phyloP scores from a whole-genome alignment of 2,888 invertebrate species.

The Tenthredo mesomela region DNA sequence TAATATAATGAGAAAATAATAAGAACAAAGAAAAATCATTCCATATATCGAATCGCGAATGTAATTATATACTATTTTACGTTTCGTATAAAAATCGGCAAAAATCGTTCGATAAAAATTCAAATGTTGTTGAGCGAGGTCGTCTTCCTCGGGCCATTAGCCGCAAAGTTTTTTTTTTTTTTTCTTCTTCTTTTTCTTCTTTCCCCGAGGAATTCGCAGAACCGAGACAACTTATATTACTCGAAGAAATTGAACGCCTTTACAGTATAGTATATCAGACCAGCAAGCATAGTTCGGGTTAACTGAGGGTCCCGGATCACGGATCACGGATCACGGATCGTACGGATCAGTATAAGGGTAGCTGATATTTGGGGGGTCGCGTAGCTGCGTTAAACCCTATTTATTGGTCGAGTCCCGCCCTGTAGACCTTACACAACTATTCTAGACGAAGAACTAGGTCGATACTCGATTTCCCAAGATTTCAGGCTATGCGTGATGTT shows the following conservation, averaged over 20 bases:
- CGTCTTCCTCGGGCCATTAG: conserved; percentile 6
- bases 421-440: conserved; percentile 15
- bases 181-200: not conserved
- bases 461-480: conserved; percentile 39
- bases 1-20: not conserved
- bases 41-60: too few relatives aligned
- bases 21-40: not conserved
- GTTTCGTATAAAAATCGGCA: not conserved
- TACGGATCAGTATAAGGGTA: conserved; percentile 24
- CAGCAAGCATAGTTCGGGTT: conserved; percentile 26
- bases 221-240: conserved; percentile 15
- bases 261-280: not conserved
- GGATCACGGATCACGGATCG: conserved; percentile 34
- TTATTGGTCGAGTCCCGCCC: conserved; percentile 29
- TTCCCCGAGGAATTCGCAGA: not conserved
- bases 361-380: conserved; percentile 32
- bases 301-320: conserved; percentile 38
- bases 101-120: not conserved
- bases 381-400: conserved; percentile 39
- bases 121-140: not conserved
- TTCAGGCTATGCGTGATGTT: not conserved
- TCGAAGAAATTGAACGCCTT: conserved; percentile 36
- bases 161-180: not conserved
- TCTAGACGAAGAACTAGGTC: conserved; percentile 15
- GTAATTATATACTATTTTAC: too few relatives aligned